Evolutionary conservation across 2,888 invertebrate genomes (phyloP).

Genomic region (Hetaerina titia): DNA sequence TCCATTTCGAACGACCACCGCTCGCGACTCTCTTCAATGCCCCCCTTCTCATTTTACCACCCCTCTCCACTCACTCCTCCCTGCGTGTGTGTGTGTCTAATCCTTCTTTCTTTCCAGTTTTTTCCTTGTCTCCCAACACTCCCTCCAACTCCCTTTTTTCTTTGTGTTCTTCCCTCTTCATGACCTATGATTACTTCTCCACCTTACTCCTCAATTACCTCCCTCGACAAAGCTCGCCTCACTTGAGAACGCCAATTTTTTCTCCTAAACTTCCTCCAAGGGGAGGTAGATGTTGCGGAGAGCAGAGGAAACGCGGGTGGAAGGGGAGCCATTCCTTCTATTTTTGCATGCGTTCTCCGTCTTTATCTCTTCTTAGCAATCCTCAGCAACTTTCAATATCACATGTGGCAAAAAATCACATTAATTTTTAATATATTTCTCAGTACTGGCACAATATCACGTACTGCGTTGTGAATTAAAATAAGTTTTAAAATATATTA

Average conservation of each 20-base stretch:
- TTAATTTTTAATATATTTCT: no score
- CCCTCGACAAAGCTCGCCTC: neutral
- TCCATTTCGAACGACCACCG: neutral
- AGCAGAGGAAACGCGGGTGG: no score
- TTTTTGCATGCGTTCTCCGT: no score
- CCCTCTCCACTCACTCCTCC: neutral
- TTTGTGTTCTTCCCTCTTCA: neutral
- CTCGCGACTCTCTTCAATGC: neutral
- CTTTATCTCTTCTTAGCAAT: no score
- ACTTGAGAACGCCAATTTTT: no score
- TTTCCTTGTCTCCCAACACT: neutral
- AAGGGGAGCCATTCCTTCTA: no score
- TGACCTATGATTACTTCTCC: neutral
- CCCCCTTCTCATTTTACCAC: neutral
- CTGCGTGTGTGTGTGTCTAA: neutral
- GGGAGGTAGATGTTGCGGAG: no score
- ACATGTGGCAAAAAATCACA: no score
- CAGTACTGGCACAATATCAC: no score
- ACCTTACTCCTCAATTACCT: neutral
- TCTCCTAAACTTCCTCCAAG: neutral
- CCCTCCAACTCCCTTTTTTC: neutral
- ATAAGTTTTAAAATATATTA: no score
- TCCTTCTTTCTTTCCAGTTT: neutral
- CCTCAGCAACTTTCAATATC: no score
- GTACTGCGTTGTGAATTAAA: no score